A percentile compares a stretch with the other conserved stretches of the same genome.
These are phyloP conservation scores for Lasioglossum leucozonium DNA, from an alignment of 2,888 invertebrate species.

Conservation along the genomic window DNA sequence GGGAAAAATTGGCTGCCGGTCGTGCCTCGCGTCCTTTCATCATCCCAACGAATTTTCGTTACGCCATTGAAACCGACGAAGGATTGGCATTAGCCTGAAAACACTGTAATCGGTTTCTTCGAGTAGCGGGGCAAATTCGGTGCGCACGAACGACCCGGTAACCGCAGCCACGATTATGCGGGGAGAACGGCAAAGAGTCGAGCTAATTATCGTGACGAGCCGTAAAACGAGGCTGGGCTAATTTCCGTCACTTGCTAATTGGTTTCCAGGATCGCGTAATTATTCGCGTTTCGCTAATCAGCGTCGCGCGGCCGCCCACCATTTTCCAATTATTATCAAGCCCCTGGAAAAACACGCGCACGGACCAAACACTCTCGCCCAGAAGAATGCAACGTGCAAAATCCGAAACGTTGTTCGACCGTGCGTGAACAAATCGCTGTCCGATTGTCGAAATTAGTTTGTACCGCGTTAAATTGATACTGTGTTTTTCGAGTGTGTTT, in stretches of 20 bases:
- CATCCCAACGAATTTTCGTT: constrained; percentile 15
- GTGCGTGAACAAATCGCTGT: background rate
- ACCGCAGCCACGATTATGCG: constrained; percentile 38
- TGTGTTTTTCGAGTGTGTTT: background rate
- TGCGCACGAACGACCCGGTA: constrained; percentile 35
- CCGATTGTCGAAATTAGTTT: background rate
- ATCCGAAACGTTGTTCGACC: background rate
- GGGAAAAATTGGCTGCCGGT: constrained; percentile 26
- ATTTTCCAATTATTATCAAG: constrained; percentile 46
- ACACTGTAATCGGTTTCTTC: constrained; percentile 53
- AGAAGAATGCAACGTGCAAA: background rate
- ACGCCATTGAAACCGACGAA: background rate
- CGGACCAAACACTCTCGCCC: background rate
- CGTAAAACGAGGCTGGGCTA: constrained; percentile 59
- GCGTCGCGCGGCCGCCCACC: constrained; percentile 26
- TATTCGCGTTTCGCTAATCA: constrained; percentile 66
- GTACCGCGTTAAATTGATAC: background rate
- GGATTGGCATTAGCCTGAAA: constrained; percentile 19
- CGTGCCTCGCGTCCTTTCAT: constrained; percentile 23
- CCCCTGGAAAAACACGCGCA: constrained; percentile 40
- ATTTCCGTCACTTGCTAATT: constrained; percentile 64
- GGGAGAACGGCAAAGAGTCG: constrained; percentile 56
- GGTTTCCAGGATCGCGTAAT: constrained; percentile 57
- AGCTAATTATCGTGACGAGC: constrained; percentile 64
- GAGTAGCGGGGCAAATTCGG: constrained; percentile 27